Evolutionary conservation across 1,140 invertebrate species (phyloP).

Genomic region (Drosophila ironensis): DNA sequence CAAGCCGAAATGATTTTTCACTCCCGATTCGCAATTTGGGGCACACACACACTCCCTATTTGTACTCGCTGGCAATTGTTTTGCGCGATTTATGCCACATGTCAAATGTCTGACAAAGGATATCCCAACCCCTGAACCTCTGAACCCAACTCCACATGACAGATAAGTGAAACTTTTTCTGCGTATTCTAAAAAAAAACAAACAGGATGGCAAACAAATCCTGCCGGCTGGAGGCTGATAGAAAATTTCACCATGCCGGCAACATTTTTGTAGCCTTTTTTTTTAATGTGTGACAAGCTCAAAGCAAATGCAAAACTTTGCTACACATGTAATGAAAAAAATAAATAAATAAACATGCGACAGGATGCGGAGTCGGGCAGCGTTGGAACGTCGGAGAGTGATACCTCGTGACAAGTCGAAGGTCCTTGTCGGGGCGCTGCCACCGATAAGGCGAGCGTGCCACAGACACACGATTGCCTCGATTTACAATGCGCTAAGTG

Average conservation of each 20-base stretch:
- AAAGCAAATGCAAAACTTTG: slow-evolving; percentile 79
- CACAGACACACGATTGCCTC: slow-evolving; percentile 54
- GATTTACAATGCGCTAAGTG: slow-evolving; percentile 68
- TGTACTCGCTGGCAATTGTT: slow-evolving; percentile 54
- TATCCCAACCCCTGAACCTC: slow-evolving; percentile 26
- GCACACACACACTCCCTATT: background rate
- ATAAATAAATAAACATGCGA: slow-evolving; percentile 77
- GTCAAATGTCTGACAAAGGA: slow-evolving; percentile 68
- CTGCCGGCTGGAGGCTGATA: background rate
- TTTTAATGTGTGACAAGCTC: slow-evolving; percentile 68
- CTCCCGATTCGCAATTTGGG: slow-evolving; percentile 18
- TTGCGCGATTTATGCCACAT: slow-evolving; percentile 73
- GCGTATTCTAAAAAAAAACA: slow-evolving; percentile 45
- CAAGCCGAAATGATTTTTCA: slow-evolving; percentile 46
- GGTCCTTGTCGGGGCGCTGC: slow-evolving; percentile 26
- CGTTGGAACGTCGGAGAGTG: background rate
- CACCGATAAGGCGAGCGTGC: slow-evolving; percentile 45
- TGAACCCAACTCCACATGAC: slow-evolving; percentile 46
- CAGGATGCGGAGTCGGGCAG: slow-evolving; percentile 18
- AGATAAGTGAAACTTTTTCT: slow-evolving; percentile 70
- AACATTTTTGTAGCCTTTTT: slow-evolving; percentile 18
- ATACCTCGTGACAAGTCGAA: slow-evolving; percentile 25
- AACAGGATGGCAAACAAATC: slow-evolving; percentile 13
- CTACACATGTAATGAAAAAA: slow-evolving; percentile 79
- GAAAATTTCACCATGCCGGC: slow-evolving; percentile 14